Evolutionary conservation across 2,113 vertebrate species (phyloP).

Genomic region (Planiliza haematocheilus): DNA sequence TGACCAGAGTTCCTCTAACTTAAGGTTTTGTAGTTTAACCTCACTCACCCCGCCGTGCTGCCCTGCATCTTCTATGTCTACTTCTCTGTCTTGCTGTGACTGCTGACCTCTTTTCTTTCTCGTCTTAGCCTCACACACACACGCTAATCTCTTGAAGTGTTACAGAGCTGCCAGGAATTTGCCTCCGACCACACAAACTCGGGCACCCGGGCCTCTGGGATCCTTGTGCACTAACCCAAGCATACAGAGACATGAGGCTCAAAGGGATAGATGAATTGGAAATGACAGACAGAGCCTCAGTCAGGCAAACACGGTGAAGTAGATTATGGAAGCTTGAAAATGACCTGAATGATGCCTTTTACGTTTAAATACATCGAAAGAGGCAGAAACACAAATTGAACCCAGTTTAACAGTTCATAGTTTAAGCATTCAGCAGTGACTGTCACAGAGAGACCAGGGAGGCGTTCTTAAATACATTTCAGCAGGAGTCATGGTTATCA

Average conservation of each 20-base stretch:
- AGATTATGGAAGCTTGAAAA: conserved; percentile 8
- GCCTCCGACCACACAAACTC: conserved; percentile 63
- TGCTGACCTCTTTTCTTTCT: conserved; percentile 63
- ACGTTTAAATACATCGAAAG: conserved; percentile 15
- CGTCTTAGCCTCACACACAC: conserved; percentile 41
- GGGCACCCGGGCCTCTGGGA: conserved; percentile 50
- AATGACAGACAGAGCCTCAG: conserved; percentile 21
- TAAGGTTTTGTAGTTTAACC: conserved; percentile 1
- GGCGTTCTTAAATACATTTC: conserved; percentile 44
- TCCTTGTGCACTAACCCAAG: conserved; percentile 17
- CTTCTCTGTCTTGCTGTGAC: conserved; percentile 36
- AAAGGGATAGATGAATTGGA: conserved; percentile 41
- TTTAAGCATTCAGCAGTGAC: conserved; percentile 1
- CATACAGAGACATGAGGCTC: conserved; percentile 43
- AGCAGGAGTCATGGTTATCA: conserved; percentile 4
- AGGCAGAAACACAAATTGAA: conserved; percentile 7
- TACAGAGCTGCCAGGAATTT: conserved; percentile 74
- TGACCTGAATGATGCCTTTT: conserved; percentile 10
- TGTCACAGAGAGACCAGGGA: conserved; percentile 10
- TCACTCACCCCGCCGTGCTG: conserved; percentile 10
- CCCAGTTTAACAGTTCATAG: conserved; percentile 18
- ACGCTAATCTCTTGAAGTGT: conserved; percentile 73
- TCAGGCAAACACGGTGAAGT: conserved; percentile 4
- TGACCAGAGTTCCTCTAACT: background rate
- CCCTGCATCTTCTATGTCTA: conserved; percentile 13